Evolutionary conservation across 2,113 vertebrate genomes (phyloP).

Genomic region (Psilopogon haemacephalus): DNA sequence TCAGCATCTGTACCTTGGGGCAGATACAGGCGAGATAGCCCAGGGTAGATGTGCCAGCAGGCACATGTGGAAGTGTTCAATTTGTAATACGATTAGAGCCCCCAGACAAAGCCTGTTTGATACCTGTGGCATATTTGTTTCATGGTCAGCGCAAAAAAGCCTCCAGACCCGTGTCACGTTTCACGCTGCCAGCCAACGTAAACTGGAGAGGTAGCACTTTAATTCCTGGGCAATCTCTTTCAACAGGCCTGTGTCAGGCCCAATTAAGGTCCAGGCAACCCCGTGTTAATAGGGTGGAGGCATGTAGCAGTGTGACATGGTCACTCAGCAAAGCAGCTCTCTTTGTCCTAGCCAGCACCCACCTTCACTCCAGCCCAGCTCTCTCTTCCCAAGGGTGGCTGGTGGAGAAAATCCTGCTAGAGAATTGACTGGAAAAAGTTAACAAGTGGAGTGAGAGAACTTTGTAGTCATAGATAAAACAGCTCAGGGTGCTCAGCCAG

Average conservation of each 20-base stretch:
- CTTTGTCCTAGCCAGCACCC: constrained; percentile 64
- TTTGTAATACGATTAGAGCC: constrained; percentile 80
- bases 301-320: constrained; percentile 52
- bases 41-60: constrained; percentile 70
- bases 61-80: constrained; percentile 83
- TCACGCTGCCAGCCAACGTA: constrained; percentile 75
- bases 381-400: not conserved
- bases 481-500: not conserved
- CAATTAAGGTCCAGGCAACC: constrained; percentile 73
- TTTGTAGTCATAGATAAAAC: rapidly evolving
- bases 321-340: constrained; percentile 66
- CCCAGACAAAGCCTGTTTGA: constrained; percentile 77
- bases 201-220: constrained; percentile 73
- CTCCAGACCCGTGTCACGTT: constrained; percentile 73
- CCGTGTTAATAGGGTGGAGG: constrained; percentile 74
- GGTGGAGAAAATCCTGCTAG: not conserved
- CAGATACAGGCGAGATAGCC: constrained; percentile 63
- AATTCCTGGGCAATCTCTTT: constrained; percentile 79
- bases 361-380: constrained; percentile 12
- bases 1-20: constrained; percentile 59
- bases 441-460: not conserved
- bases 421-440: not conserved
- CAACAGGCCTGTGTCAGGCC: constrained; percentile 75
- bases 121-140: constrained; percentile 78
- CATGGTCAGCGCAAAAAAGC: constrained; percentile 72